phyloP scores from a whole-genome alignment of 1,140 invertebrate genomes.

The Pristionchus pacificus region DNA sequence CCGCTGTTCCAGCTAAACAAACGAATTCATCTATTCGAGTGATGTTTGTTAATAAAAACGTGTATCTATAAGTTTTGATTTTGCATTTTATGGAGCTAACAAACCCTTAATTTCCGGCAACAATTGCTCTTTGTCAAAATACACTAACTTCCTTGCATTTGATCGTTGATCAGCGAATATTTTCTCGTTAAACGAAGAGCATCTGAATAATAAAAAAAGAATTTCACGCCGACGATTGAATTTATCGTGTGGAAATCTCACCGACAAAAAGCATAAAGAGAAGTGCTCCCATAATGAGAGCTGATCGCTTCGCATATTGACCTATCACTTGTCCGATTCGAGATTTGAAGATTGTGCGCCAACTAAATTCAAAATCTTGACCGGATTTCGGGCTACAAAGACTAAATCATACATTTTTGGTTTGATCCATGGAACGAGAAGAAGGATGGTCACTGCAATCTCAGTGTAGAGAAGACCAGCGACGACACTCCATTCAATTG shows the following conservation, averaged over 20 bases:
- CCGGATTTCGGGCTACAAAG: background rate
- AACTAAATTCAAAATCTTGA: constrained; percentile 67
- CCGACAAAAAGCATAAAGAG: constrained; percentile 72
- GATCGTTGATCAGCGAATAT: too few species aligned
- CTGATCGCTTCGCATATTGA: constrained; percentile 67
- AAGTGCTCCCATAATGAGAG: constrained; percentile 58
- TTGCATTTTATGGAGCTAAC: too few species aligned
- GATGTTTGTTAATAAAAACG: too few species aligned
- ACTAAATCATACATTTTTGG: constrained; percentile 45
- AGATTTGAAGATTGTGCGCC: constrained; percentile 89
- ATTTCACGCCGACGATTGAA: too few species aligned
- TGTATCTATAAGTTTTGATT: too few species aligned
- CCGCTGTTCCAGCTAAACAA: constrained; percentile 85
- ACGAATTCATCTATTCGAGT: too few species aligned
- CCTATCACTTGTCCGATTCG: constrained; percentile 75
- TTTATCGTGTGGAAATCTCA: too few species aligned
- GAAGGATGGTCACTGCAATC: constrained; percentile 47
- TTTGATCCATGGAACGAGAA: constrained; percentile 54
- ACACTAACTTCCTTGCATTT: too few species aligned
- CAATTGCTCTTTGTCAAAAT: too few species aligned
- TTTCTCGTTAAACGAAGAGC: too few species aligned
- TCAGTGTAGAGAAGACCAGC: constrained; percentile 52
- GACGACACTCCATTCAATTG: constrained; percentile 56
- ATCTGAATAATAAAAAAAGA: too few species aligned
- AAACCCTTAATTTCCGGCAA: too few species aligned